Evolutionary conservation across 2,888 invertebrate genomes (phyloP).

Genomic region (Erebia epiphron): DNA sequence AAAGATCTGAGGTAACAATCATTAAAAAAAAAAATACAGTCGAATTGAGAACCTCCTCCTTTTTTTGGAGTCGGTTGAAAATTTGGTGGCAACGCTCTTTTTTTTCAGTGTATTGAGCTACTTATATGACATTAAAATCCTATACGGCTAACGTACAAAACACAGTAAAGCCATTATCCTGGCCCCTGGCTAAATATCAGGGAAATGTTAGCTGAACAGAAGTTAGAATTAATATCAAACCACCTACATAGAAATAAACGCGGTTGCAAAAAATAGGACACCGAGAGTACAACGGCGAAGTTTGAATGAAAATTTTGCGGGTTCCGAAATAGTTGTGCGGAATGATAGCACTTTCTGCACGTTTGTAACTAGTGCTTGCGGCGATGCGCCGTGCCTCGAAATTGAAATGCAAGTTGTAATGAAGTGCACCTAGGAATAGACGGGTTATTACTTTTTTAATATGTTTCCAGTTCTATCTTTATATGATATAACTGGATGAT

Average conservation of each 20-base stretch:
- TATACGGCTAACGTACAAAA: no score
- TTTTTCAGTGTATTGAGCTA: no score
- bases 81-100: no score
- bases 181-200: not conserved
- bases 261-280: slow-evolving; percentile 40
- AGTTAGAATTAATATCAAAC: slow-evolving; percentile 4
- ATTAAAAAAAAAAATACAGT: no score
- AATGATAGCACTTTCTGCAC: slow-evolving; percentile 41
- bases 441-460: slow-evolving; percentile 15
- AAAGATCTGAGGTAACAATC: no score
- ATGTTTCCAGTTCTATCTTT: not conserved
- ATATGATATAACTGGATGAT: no score
- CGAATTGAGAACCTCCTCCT: no score
- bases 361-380: slow-evolving; percentile 39
- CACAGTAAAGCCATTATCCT: no score
- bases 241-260: slow-evolving; percentile 21
- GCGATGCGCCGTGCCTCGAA: slow-evolving; percentile 34
- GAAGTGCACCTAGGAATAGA: slow-evolving; percentile 30
- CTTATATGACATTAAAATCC: no score
- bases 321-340: slow-evolving; percentile 41
- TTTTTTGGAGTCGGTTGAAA: no score
- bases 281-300: slow-evolving; percentile 32
- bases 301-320: slow-evolving; percentile 42
- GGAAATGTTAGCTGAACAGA: slow-evolving; percentile 10
- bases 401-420: slow-evolving; percentile 39